These are phyloP conservation scores for Ardeotis arabs DNA, from an alignment of 2,113 vertebrate species.

Conservation along the genomic window DNA sequence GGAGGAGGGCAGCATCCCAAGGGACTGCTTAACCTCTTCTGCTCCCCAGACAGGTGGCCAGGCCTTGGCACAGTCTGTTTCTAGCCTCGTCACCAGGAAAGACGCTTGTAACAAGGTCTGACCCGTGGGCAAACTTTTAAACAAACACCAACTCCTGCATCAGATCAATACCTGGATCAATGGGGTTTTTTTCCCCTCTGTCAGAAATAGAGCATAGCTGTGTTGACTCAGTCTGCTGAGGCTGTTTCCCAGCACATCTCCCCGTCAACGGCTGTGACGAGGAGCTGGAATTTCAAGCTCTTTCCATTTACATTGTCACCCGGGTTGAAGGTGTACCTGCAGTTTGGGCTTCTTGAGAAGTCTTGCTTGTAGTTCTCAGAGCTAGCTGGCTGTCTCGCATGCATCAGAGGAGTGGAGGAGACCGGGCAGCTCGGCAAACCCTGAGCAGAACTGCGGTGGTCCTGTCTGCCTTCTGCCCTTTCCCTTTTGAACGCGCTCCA, in stretches of 20 bases:
- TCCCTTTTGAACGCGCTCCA: background rate
- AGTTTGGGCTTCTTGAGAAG: background rate
- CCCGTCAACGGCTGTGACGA: background rate
- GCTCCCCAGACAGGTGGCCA: background rate
- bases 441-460: background rate
- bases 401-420: background rate
- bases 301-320: background rate
- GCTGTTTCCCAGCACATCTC: background rate
- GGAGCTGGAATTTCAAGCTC: background rate
- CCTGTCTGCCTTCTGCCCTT: background rate
- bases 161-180: conserved; percentile 48
- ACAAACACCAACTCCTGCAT: conserved; percentile 37
- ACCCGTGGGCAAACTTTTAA: conserved; percentile 44
- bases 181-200: background rate
- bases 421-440: background rate
- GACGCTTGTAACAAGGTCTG: conserved; percentile 16
- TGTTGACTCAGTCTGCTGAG: background rate
- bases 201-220: background rate
- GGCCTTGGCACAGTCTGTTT: background rate
- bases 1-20: background rate
- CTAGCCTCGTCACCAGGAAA: conserved; percentile 14
- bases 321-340: background rate
- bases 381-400: background rate
- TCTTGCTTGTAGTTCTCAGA: background rate
- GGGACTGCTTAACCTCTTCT: background rate